Evolutionary conservation across 2,888 invertebrate genomes (phyloP), one percentile per base, ranked within the genome.

Genomic region (Bibio marci): DNA sequence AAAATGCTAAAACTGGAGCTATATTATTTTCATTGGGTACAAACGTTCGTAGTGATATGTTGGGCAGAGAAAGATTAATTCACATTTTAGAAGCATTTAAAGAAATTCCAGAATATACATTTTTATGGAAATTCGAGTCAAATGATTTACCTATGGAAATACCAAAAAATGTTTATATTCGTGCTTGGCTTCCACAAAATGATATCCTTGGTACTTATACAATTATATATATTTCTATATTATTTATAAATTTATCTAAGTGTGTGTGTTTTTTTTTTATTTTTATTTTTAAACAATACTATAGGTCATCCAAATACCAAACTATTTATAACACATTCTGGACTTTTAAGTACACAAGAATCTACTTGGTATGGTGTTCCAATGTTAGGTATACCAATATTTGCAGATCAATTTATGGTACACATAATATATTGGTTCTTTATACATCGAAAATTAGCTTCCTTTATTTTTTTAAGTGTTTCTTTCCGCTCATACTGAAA

Each of bases 161-260:
- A 18, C 60, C 65, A 0, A 41, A 49, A 6, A 69, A 70, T 47
- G 52, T 70, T 0, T 50, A 62, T 44, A 45, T 63, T 2, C 52
- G 47, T 37, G 56, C 58, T 22, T 70, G 68, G 67, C 44, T 67
- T 22, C 67, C 69, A 1, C 70, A 70, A 44, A 62, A 58, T 39
- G 69, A 67, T 45, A 52, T 70, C 35, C 47, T 70, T 13, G 59
- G 67, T 66, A 47, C 56, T 53, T 55, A 45, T 2, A 5, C n/a
- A 19, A 35, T 26, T 17, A 13, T 2, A 8, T 13, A 17, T 30
- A 7, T 30, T 45, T 17, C 37, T 37, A 1, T 33, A 45, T 2
- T 28, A 41, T 13, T 41, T 42, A 17, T 13, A 26, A n/a, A n/a
- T n/a, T n/a, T n/a, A n/a, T n/a, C n/a, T n/a, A n/a, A n/a, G n/a